These are phyloP conservation scores for Malacoctenus gilli DNA, from an alignment of 2,797 vertebrate species.

Conservation along the genomic window DNA sequence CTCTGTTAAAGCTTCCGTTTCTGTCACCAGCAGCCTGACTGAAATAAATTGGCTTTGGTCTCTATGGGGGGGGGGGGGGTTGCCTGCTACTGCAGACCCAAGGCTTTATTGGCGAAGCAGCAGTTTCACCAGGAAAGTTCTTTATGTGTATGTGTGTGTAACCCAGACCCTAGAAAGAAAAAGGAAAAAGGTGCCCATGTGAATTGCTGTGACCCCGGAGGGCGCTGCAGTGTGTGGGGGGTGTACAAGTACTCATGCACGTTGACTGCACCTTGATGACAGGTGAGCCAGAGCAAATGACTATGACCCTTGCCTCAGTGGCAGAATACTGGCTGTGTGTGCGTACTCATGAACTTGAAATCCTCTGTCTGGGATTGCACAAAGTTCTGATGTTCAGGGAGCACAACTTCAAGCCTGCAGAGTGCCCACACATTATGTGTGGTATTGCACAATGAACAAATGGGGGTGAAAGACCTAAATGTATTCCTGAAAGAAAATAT, in stretches of 20 bases:
- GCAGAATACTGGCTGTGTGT: no score
- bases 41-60: conserved; percentile 82
- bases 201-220: conserved; percentile 54
- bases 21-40: conserved; percentile 74
- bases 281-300: conserved; percentile 27
- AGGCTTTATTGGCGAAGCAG: conserved; percentile 67
- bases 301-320: no score
- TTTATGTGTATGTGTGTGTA: conserved; percentile 47
- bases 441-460: no score
- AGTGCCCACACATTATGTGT: no score
- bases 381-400: no score
- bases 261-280: conserved; percentile 23
- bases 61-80: conserved; percentile 57
- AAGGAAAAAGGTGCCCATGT: conserved; percentile 34
- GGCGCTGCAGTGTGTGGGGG: conserved; percentile 35
- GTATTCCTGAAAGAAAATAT: no score
- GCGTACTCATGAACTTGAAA: no score
- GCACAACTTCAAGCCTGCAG: no score
- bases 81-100: conserved; percentile 57
- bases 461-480: no score
- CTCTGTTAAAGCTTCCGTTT: conserved; percentile 76
- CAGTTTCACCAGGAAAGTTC: conserved; percentile 38
- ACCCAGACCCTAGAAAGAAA: conserved; percentile 49
- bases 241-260: conserved; percentile 18
- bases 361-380: no score